Percentiles rank a stretch among this genome's conserved stretches.
Conservation (phyloP, 2,888 invertebrate genomes). For the Escarpia spicata region DNA sequence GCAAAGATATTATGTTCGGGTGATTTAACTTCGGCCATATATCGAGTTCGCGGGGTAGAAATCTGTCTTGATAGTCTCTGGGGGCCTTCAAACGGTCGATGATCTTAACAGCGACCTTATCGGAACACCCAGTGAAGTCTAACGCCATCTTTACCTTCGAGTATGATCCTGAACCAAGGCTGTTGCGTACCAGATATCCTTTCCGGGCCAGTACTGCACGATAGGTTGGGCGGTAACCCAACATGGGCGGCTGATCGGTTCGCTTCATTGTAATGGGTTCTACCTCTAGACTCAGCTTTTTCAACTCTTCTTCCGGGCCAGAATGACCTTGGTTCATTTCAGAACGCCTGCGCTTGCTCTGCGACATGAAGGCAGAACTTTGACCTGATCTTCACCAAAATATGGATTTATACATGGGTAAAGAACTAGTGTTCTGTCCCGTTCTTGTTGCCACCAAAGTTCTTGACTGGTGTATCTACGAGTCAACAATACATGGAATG, state of each 20-base stretch:
- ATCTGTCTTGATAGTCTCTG: conserved; percentile 50
- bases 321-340: conserved; percentile 16
- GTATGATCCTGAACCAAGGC: conserved; percentile 62
- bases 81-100: conserved; percentile 47
- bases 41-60: conserved; percentile 52
- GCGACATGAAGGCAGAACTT: conserved; percentile 16
- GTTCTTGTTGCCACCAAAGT: conserved; percentile 11
- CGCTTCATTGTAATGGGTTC: conserved; percentile 12
- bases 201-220: conserved; percentile 58
- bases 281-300: conserved; percentile 6
- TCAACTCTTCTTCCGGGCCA: conserved; percentile 13
- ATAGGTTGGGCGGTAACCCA: conserved; percentile 49
- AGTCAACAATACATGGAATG: conserved; percentile 13
- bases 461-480: conserved; percentile 16
- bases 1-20: conserved; percentile 47
- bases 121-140: background rate
- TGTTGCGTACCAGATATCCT: conserved; percentile 56
- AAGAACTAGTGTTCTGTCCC: conserved; percentile 16
- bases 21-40: conserved; percentile 51
- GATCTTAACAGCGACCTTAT: conserved; percentile 49
- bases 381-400: conserved; percentile 11
- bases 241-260: conserved; percentile 16
- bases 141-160: conserved; percentile 52
- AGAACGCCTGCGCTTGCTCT: conserved; percentile 16
- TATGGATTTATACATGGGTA: conserved; percentile 13